phyloP scores from a whole-genome alignment of 2,797 vertebrate species.

The Propithecus perrieri region DNA sequence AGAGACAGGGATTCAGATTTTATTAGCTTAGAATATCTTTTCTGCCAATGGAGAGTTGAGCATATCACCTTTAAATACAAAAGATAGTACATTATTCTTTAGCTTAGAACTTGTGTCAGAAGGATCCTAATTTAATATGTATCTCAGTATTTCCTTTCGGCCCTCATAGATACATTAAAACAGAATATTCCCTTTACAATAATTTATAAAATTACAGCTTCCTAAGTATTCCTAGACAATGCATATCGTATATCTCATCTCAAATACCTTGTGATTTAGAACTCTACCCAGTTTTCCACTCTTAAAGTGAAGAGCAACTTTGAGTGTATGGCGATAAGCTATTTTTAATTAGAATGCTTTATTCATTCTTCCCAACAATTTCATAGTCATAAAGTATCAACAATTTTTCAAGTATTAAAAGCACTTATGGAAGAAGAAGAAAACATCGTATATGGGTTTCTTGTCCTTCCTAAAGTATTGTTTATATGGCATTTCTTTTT shows the following conservation, averaged over 20 bases:
- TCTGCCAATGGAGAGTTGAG: not conserved
- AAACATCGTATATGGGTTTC: not conserved
- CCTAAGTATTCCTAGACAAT: slow-evolving; percentile 11
- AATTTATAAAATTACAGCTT: slow-evolving; percentile 38
- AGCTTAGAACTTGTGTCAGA: not conserved
- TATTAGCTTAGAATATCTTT: slow-evolving; percentile 15
- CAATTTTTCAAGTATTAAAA: slow-evolving; percentile 47
- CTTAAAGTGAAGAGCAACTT: slow-evolving; percentile 26
- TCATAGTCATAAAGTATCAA: slow-evolving; percentile 12
- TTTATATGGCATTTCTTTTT: not conserved
- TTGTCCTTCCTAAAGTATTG: not conserved
- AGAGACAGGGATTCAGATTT: not conserved
- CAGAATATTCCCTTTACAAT: slow-evolving; percentile 28
- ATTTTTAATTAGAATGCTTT: not conserved
- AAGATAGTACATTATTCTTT: not conserved
- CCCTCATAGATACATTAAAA: not conserved
- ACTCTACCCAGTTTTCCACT: not conserved
- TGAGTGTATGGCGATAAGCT: slow-evolving; percentile 16
- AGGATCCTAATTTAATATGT: not conserved
- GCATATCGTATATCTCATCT: not conserved
- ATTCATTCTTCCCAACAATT: not conserved
- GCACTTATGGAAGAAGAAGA: not conserved
- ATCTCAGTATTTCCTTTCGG: slow-evolving; percentile 46
- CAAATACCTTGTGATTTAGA: not conserved
- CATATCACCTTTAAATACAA: not conserved